A percentile compares a stretch with the other conserved stretches of the same genome.
Evolutionary conservation across 1,140 invertebrate species (phyloP).

Genomic region (Nautilus pompilius): DNA sequence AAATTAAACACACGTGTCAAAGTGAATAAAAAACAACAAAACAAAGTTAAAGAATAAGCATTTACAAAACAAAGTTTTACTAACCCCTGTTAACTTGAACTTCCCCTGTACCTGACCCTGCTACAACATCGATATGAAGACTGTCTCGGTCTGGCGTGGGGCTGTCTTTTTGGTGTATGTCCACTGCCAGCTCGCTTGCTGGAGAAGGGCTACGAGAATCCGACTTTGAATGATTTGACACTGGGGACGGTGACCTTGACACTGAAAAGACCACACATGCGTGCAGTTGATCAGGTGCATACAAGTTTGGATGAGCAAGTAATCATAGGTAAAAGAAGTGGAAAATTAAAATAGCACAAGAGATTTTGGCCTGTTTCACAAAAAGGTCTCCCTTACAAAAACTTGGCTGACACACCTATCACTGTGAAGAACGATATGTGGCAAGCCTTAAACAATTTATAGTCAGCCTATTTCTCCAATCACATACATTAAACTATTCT

Average conservation of each 20-base stretch:
- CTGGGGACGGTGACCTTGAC: constrained; percentile 39
- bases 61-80: neutral
- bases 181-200: constrained; percentile 29
- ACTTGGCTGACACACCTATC: too few species aligned
- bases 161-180: constrained; percentile 35
- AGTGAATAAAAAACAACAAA: neutral
- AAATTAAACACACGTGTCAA: too few species aligned
- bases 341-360: neutral
- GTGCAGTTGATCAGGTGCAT: too few species aligned
- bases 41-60: neutral
- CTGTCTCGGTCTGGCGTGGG: constrained; percentile 50
- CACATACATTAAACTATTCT: too few species aligned
- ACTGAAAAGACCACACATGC: constrained; percentile 27
- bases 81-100: constrained; percentile 23
- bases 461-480: too few species aligned
- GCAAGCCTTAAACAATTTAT: too few species aligned
- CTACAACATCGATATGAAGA: constrained; percentile 76
- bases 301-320: constrained; percentile 3
- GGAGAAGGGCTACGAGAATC: constrained; percentile 35
- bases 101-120: constrained; percentile 54
- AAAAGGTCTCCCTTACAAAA: too few species aligned
- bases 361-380: neutral
- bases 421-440: too few species aligned
- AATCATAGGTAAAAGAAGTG: neutral
- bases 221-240: constrained; percentile 36